Percentiles rank a stretch among this genome's conserved stretches.
phyloP scores from a whole-genome alignment of 2,113 vertebrate genomes.

The Lepus europaeus region DNA sequence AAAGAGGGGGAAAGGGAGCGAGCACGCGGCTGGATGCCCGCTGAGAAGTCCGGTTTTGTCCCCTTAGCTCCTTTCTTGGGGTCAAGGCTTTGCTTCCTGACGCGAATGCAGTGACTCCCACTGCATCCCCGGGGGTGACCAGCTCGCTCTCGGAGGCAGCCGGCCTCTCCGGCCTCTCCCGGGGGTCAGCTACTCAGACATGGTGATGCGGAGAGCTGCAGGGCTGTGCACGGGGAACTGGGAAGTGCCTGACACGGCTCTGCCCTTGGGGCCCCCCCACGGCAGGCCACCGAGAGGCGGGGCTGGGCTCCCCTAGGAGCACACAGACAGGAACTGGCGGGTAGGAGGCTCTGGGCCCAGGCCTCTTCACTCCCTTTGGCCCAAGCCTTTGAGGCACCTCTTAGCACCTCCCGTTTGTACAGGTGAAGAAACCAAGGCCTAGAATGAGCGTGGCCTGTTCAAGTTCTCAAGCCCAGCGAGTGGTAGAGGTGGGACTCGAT shows the following conservation, averaged over 20 bases:
- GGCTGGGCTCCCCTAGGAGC: neutral
- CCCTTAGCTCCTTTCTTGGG: conserved; percentile 59
- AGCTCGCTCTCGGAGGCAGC: conserved; percentile 8
- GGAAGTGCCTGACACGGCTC: neutral
- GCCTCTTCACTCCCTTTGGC: neutral
- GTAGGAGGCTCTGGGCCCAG: neutral
- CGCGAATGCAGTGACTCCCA: conserved; percentile 51
- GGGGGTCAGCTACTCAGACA: conserved; percentile 62
- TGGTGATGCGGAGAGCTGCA: neutral
- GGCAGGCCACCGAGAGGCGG: neutral
- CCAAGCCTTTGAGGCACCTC: neutral
- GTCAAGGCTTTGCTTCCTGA: conserved; percentile 65
- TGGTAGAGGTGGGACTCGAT: neutral
- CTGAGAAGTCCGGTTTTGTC: conserved; percentile 55
- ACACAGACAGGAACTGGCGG: neutral
- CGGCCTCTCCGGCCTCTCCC: conserved; percentile 42
- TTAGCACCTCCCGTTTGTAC: neutral
- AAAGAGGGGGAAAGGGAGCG: neutral
- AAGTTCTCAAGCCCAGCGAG: neutral
- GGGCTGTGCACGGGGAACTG: neutral
- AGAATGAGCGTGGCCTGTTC: neutral
- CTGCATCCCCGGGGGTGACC: conserved; percentile 60
- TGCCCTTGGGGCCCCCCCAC: neutral
- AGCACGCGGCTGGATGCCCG: conserved; percentile 17
- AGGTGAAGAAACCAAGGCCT: neutral